phyloP scores from a whole-genome alignment of 1,140 invertebrate species.

The Papilio glaucus region DNA sequence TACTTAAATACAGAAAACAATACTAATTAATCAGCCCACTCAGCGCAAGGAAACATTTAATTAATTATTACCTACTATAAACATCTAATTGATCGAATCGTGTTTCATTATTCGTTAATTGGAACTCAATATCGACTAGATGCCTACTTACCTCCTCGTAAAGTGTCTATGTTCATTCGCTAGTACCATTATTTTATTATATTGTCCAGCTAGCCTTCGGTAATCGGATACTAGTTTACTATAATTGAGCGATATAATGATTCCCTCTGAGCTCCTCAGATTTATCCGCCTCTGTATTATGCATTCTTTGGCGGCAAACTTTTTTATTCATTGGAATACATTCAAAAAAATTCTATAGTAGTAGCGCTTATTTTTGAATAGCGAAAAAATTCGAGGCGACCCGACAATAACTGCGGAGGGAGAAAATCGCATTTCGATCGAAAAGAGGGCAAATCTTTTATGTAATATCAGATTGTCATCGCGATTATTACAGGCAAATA shows the following conservation, averaged over 20 bases:
- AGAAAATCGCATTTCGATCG: conserved; percentile 82
- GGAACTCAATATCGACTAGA: background rate
- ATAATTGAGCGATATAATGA: background rate
- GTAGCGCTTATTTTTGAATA: conserved; percentile 72
- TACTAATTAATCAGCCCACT: background rate
- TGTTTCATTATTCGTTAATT: conserved; percentile 43
- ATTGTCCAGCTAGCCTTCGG: background rate
- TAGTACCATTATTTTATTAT: background rate
- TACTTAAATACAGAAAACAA: background rate
- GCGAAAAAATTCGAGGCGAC: conserved; percentile 75
- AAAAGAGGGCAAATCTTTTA: conserved; percentile 83
- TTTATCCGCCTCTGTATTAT: conserved; percentile 52
- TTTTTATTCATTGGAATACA: conserved; percentile 78
- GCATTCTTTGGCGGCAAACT: conserved; percentile 72
- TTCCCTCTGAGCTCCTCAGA: conserved; percentile 37
- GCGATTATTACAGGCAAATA: conserved; percentile 84
- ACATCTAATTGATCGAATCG: conserved; percentile 51
- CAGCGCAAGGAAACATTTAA: conserved; percentile 31
- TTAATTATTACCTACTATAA: conserved; percentile 45
- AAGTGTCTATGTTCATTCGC: background rate
- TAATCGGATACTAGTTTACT: background rate
- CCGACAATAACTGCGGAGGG: conserved; percentile 77
- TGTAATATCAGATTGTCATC: conserved; percentile 83
- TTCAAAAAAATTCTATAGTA: conserved; percentile 77
- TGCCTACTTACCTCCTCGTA: background rate